These are phyloP conservation scores for Rhincodon typus DNA, from an alignment of 2,797 vertebrate species.

Conservation along the genomic window DNA sequence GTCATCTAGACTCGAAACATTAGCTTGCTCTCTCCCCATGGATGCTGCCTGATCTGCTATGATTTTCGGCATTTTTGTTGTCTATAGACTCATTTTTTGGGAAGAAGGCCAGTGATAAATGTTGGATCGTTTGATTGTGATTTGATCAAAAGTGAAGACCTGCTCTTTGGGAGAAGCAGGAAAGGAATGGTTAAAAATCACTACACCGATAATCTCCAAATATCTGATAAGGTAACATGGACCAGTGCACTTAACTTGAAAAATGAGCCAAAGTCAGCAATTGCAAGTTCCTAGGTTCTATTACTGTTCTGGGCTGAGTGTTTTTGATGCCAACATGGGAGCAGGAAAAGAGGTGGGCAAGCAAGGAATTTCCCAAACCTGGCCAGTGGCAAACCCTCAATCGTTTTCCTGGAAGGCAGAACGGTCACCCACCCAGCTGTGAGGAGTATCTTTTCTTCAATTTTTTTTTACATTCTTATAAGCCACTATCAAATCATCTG, in stretches of 20 bases:
- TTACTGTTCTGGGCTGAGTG: background rate
- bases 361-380: too few relatives aligned
- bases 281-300: background rate
- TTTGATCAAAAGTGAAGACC: background rate
- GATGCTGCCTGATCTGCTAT: too few relatives aligned
- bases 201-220: background rate
- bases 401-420: too few relatives aligned
- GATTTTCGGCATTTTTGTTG: too few relatives aligned
- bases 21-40: too few relatives aligned
- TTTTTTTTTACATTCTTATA: too few relatives aligned
- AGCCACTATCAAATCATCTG: too few relatives aligned
- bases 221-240: background rate
- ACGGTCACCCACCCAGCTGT: too few relatives aligned
- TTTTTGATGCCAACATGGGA: background rate
- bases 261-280: background rate
- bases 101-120: background rate
- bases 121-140: background rate
- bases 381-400: too few relatives aligned
- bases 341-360: background rate
- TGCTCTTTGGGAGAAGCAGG: background rate
- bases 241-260: background rate
- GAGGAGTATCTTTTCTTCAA: too few relatives aligned
- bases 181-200: background rate
- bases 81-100: background rate
- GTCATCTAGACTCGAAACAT: too few relatives aligned